phyloP scores from a whole-genome alignment of 2,113 vertebrate species.

The Sitta europaea region DNA sequence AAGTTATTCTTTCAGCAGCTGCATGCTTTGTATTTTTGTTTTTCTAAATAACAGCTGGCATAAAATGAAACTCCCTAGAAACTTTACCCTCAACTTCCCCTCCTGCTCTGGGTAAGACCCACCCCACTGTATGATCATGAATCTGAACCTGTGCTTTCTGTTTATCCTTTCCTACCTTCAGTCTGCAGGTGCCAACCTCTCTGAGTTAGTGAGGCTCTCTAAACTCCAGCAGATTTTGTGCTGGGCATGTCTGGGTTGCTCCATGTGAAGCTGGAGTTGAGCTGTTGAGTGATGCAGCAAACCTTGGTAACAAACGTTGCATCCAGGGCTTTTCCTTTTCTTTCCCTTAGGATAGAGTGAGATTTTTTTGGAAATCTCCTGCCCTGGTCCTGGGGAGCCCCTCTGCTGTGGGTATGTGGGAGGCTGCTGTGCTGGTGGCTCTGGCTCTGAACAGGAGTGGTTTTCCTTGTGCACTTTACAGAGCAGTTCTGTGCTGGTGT shows the following conservation, averaged over 20 bases:
- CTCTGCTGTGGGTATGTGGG: fast-evolving
- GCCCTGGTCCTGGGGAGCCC: background rate
- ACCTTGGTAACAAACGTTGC: too few relatives aligned
- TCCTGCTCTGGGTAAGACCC: background rate
- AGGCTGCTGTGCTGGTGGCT: background rate
- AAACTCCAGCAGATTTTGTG: background rate
- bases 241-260: background rate
- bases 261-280: background rate
- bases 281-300: background rate
- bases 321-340: background rate
- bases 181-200: too few relatives aligned
- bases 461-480: fast-evolving
- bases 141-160: background rate
- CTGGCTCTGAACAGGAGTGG: fast-evolving
- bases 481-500: fast-evolving
- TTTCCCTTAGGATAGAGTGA: background rate
- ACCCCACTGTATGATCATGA: fast-evolving
- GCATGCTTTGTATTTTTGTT: background rate
- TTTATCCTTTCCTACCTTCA: background rate
- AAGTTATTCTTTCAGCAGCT: background rate
- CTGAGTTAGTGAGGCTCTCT: background rate
- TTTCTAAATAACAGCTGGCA: background rate
- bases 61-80: background rate
- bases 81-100: background rate
- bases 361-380: background rate